Evolutionary conservation across 2,113 vertebrate species (phyloP).

Genomic region (Paralichthys olivaceus): DNA sequence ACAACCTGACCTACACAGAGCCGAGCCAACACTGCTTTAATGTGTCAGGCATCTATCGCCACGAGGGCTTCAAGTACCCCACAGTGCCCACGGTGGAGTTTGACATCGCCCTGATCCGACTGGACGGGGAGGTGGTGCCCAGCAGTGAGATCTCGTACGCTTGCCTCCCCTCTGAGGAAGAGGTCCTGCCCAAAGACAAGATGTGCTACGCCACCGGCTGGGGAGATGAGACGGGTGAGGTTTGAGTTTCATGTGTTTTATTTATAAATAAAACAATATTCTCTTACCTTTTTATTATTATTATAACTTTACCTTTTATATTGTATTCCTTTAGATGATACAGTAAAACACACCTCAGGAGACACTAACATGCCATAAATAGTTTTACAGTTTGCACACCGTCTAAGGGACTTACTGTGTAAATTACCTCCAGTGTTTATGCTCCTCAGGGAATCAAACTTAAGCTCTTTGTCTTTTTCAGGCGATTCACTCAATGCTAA

Average conservation of each 20-base stretch:
- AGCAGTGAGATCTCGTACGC: slow-evolving; percentile 73
- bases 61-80: slow-evolving; percentile 83
- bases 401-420: slow-evolving; percentile 60
- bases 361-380: not conserved
- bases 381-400: slow-evolving; percentile 29
- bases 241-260: slow-evolving; percentile 7
- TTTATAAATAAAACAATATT: not conserved
- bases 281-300: not conserved
- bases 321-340: slow-evolving; percentile 6
- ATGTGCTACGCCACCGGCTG: slow-evolving; percentile 83
- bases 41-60: slow-evolving; percentile 77
- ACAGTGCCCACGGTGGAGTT: slow-evolving; percentile 82
- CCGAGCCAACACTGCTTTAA: slow-evolving; percentile 70
- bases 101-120: slow-evolving; percentile 80
- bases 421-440: slow-evolving; percentile 1
- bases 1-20: slow-evolving; percentile 82
- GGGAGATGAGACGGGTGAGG: slow-evolving; percentile 82
- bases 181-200: slow-evolving; percentile 74
- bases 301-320: not conserved
- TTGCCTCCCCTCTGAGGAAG: slow-evolving; percentile 79
- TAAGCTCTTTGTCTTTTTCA: slow-evolving; percentile 30
- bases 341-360: not conserved
- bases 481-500: slow-evolving; percentile 77
- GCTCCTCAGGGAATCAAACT: too few relatives aligned
- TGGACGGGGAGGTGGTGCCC: slow-evolving; percentile 74